phyloP scores from a whole-genome alignment of 2,888 invertebrate genomes.

The Glaucopsyche alexis region DNA sequence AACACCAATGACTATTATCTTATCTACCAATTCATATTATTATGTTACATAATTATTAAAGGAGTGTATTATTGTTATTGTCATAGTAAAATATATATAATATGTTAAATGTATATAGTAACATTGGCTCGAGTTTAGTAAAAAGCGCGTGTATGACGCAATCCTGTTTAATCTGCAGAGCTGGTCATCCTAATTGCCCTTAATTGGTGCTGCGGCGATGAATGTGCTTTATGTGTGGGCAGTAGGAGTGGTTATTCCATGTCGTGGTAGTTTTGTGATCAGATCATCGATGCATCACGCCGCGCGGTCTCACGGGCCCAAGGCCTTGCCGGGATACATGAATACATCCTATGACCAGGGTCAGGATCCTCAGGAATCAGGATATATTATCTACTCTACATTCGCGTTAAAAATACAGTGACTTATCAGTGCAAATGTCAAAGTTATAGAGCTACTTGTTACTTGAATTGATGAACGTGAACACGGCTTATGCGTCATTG shows the following conservation, averaged over 20 bases:
- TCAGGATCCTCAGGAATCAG: too few species aligned
- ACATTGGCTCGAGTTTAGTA: not conserved
- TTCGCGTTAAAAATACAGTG: too few species aligned
- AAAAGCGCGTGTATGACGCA: conserved; percentile 8
- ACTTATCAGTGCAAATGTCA: too few species aligned
- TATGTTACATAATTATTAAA: too few species aligned
- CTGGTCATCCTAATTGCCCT: conserved; percentile 44
- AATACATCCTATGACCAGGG: not conserved
- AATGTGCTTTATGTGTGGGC: not conserved
- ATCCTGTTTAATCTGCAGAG: conserved; percentile 42
- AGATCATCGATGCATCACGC: not conserved
- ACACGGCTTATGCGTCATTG: too few species aligned
- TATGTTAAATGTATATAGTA: too few species aligned
- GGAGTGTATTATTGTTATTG: not conserved
- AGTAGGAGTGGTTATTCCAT: not conserved
- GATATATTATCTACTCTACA: too few species aligned
- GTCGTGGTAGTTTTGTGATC: not conserved
- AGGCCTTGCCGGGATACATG: not conserved
- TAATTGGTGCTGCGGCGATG: conserved; percentile 40
- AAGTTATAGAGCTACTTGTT: too few species aligned
- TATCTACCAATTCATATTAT: too few species aligned
- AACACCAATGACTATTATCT: too few species aligned
- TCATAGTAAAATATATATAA: not conserved
- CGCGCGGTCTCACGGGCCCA: not conserved
- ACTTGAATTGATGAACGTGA: too few species aligned